Evolutionary conservation across 2,888 invertebrate genomes (phyloP).

Genomic region (Watsonalla cultraria): DNA sequence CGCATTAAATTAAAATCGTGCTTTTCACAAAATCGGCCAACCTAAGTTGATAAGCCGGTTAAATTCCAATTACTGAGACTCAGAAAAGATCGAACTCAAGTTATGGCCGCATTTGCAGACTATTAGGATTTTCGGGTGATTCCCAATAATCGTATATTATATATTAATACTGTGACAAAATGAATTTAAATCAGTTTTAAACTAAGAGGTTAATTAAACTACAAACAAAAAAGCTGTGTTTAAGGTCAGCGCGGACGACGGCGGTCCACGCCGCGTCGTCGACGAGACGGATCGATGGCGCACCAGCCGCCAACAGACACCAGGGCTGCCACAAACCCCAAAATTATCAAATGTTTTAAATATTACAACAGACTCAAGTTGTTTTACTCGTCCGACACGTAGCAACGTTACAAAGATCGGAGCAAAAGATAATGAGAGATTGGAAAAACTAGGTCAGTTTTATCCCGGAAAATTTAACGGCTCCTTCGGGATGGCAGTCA

Average conservation of each 20-base stretch:
- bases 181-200: background rate
- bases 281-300: slow-evolving; percentile 52
- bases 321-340: slow-evolving; percentile 14
- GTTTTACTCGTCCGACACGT: no score
- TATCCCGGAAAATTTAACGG: no score
- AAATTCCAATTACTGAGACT: background rate
- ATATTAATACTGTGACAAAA: no score
- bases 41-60: background rate
- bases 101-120: no score
- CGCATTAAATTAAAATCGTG: background rate
- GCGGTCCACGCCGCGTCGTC: slow-evolving; percentile 21
- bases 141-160: no score
- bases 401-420: no score
- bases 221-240: background rate
- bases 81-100: no score
- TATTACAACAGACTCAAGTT: no score
- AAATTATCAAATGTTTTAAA: background rate
- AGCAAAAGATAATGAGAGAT: no score
- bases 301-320: slow-evolving; percentile 17
- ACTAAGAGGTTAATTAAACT: background rate
- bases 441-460: no score
- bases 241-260: slow-evolving; percentile 24
- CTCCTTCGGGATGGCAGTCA: no score
- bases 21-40: background rate
- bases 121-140: no score